Base-by-base conservation (phyloP, 2,888 invertebrate species). In the Callyntrura sp. region DNA sequence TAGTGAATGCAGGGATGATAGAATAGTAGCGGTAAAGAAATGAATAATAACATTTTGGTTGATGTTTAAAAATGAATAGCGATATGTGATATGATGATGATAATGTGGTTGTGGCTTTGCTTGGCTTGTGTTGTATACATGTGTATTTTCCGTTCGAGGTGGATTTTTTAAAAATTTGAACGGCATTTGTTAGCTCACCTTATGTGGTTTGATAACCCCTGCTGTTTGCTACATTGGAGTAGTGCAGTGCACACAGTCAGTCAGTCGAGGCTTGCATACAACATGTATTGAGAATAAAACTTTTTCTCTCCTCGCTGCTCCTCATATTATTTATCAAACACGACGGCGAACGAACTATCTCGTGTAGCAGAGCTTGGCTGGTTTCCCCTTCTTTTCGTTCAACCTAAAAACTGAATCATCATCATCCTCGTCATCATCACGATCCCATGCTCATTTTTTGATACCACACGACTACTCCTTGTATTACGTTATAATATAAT, bases 131-230 rank as follows among this genome's bases (percentile, higher is more conserved):
- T 57, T 83, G 68, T 65, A 57, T 8, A 28, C n/a, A 79, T n/a
- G n/a, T n/a, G n/a, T 35, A 65, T 73, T 60, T 60, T 60, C 23
- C 51, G 45, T 57, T 28, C 35, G 65, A 57, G 35, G 35, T 35
- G 20, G 28, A 23, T 68, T 87, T 86, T 81, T n/a, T 82, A 83
- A 83, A 83, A 62, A 57, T 88, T 88, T 88, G 88, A 88, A 88
- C 83, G 83, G 88, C 76, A 88, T 88, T 88, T 88, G 88, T 88
- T 88, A 88, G 83, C 88, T 88, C 88, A 88, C 88, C 88, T 88
- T 88, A 83, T 88, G 88, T 88, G 83, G 88, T 82, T 88, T 88
- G 88, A 88, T 81, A 83, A 88, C 88, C 88, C 88, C 88, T 88
- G 88, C 88, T 88, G 88, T 83, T 88, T 28, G 73, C 88, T 88